These are phyloP conservation scores for Notothenia coriiceps DNA, from an alignment of 2,113 vertebrate species.

Conservation along the genomic window DNA sequence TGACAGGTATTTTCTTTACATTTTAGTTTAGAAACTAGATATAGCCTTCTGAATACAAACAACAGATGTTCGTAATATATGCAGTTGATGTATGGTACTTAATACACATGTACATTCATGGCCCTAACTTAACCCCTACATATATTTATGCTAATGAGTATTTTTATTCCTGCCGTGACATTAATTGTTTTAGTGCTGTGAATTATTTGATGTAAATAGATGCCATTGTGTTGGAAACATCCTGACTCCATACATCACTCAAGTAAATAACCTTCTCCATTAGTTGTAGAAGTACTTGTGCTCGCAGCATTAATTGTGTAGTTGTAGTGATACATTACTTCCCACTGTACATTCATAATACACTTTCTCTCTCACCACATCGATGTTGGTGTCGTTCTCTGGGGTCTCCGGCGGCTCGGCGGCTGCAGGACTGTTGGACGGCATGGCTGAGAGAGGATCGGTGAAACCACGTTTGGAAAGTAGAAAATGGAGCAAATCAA, in stretches of 20 bases:
- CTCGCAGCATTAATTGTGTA: neutral
- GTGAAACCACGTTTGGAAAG: constrained; percentile 54
- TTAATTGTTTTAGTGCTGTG: neutral
- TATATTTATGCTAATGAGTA: neutral
- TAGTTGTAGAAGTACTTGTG: neutral
- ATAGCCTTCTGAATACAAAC: neutral
- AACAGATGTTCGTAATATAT: neutral
- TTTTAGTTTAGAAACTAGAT: neutral
- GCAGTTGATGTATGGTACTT: no score
- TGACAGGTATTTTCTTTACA: neutral
- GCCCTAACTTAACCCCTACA: neutral
- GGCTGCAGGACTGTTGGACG: constrained; percentile 78
- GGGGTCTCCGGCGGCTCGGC: constrained; percentile 67
- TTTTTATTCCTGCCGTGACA: no score
- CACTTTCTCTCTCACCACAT: constrained; percentile 62
- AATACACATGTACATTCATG: neutral
- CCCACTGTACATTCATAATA: neutral
- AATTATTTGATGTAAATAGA: neutral
- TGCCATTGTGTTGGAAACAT: neutral
- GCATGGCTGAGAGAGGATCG: constrained; percentile 69
- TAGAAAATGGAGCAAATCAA: constrained; percentile 62
- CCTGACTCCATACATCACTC: neutral
- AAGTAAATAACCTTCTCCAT: neutral
- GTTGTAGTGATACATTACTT: neutral
- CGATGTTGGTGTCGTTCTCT: constrained; percentile 66